These are phyloP conservation scores for Parnassius apollo DNA, from an alignment of 2,888 invertebrate species.

Conservation along the genomic window DNA sequence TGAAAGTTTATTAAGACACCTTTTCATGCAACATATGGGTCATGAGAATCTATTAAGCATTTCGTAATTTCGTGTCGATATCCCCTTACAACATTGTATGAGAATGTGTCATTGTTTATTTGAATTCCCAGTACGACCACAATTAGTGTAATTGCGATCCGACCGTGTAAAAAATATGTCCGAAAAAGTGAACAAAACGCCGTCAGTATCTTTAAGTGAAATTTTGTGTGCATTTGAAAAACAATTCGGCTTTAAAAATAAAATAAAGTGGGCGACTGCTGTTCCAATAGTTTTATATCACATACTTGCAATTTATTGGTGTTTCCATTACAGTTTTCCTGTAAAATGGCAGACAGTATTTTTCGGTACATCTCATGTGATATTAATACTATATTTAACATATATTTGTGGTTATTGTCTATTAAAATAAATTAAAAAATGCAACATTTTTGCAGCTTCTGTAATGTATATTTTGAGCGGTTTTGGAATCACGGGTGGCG, in stretches of 20 bases:
- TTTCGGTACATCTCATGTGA: slow-evolving; percentile 49
- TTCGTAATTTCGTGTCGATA: slow-evolving; percentile 16
- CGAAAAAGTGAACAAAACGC: slow-evolving; percentile 40
- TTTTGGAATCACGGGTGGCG: slow-evolving; percentile 87
- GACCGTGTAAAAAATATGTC: slow-evolving; percentile 30
- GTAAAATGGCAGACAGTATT: slow-evolving; percentile 69
- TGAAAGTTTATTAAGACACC: too few species aligned
- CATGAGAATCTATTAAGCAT: slow-evolving; percentile 10
- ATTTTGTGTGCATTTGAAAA: slow-evolving; percentile 59
- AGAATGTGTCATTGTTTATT: slow-evolving; percentile 7
- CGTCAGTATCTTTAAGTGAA: slow-evolving; percentile 46
- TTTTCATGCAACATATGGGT: slow-evolving; percentile 3
- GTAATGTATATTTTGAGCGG: slow-evolving; percentile 82
- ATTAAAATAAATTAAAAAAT: background rate
- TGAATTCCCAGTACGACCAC: background rate
- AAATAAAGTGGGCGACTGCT: slow-evolving; percentile 67
- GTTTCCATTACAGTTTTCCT: slow-evolving; percentile 62
- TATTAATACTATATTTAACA: background rate
- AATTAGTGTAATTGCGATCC: slow-evolving; percentile 1
- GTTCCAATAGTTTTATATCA: slow-evolving; percentile 63
- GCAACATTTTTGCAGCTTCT: slow-evolving; percentile 64
- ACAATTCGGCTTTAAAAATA: slow-evolving; percentile 65
- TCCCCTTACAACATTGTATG: too few species aligned
- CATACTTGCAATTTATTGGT: slow-evolving; percentile 64
- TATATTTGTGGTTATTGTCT: background rate